Conservation (phyloP, 2,888 invertebrate genomes). For the Gari tellinella region DNA sequence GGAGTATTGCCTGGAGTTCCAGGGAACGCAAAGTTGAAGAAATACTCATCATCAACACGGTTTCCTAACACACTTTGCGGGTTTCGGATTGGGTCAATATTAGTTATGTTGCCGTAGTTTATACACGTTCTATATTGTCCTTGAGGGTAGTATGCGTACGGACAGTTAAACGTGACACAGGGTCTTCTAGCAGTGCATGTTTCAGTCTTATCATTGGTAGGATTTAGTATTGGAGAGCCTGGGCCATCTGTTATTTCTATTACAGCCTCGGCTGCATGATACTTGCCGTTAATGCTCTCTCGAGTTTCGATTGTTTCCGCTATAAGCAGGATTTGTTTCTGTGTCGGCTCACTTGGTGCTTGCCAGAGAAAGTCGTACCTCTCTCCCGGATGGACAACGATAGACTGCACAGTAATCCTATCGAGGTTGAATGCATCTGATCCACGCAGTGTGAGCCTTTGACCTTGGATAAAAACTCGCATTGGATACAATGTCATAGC, state of each 20-base stretch:
- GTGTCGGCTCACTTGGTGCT: constrained; percentile 18
- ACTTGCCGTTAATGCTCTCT: constrained; percentile 28
- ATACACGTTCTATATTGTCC: constrained; percentile 25
- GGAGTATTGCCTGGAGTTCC: constrained; percentile 50
- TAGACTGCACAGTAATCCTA: constrained; percentile 50
- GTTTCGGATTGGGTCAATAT: constrained; percentile 25
- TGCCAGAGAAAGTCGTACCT: constrained; percentile 63
- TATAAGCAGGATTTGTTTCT: constrained; percentile 60
- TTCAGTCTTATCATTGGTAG: constrained; percentile 11
- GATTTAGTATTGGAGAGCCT: constrained; percentile 17
- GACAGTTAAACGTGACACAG: constrained; percentile 66
- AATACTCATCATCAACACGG: constrained; percentile 38
- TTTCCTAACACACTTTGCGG: constrained; percentile 13
- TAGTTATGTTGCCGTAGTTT: constrained; percentile 35
- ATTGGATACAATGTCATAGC: constrained; percentile 40
- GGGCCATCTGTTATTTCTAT: constrained; percentile 31
- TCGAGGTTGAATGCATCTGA: constrained; percentile 61
- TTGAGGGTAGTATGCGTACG: constrained; percentile 31
- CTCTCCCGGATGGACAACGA: constrained; percentile 67
- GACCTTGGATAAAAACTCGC: constrained; percentile 25
- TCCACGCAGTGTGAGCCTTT: constrained; percentile 46
- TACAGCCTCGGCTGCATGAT: constrained; percentile 60
- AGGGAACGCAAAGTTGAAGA: constrained; percentile 69
- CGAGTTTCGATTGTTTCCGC: constrained; percentile 60
- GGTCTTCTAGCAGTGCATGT: constrained; percentile 3